These are phyloP conservation scores for Calliopum simillimum DNA, from an alignment of 2,888 invertebrate genomes.

Conservation along the genomic window DNA sequence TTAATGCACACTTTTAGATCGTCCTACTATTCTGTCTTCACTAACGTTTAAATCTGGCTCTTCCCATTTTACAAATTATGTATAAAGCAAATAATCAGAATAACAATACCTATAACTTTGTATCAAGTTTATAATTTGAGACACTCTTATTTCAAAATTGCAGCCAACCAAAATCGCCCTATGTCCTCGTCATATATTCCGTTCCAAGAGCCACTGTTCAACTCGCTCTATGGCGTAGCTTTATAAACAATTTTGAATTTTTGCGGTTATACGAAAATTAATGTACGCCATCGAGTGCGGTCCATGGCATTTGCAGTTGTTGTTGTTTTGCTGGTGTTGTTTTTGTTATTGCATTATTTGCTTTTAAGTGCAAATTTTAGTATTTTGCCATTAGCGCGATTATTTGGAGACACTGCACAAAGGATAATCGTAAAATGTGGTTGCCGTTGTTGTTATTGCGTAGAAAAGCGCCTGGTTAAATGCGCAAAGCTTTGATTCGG, in stretches of 20 bases:
- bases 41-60: no score
- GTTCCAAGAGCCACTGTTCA: no score
- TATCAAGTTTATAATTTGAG: no score
- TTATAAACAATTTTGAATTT: slow-evolving; percentile 63
- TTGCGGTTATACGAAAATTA: slow-evolving; percentile 63
- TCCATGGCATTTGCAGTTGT: slow-evolving; percentile 22
- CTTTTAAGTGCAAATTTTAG: slow-evolving; percentile 54
- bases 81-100: no score
- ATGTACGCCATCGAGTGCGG: slow-evolving; percentile 57
- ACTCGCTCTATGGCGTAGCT: slow-evolving; percentile 48
- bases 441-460: background rate
- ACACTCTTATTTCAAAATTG: no score
- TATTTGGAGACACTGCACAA: slow-evolving; percentile 39
- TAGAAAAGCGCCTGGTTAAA: background rate
- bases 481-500: background rate
- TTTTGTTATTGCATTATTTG: slow-evolving; percentile 46
- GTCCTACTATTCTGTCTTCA: no score
- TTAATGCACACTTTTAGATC: no score
- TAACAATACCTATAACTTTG: no score
- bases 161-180: no score
- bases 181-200: no score
- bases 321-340: slow-evolving; percentile 55
- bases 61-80: no score
- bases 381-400: slow-evolving; percentile 59
- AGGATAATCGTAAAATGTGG: slow-evolving; percentile 38